Percentiles rank a stretch among this genome's conserved stretches.
phyloP scores from a whole-genome alignment of 2,113 vertebrate genomes.

The Panurus biarmicus region DNA sequence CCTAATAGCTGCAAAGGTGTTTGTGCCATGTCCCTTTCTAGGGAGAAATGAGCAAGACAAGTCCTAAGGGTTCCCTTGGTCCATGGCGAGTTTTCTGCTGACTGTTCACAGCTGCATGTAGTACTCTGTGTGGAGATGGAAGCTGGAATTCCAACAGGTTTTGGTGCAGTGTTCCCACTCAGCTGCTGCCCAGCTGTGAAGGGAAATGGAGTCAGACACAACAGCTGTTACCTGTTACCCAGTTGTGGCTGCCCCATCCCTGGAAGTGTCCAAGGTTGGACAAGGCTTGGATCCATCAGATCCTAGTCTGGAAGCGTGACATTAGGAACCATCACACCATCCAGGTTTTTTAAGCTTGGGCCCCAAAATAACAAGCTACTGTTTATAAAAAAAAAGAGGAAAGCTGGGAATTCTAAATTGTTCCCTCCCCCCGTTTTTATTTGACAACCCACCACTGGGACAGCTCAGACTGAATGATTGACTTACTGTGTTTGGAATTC shows the following conservation, averaged over 20 bases:
- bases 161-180: constrained; percentile 90
- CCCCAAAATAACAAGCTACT: neutral
- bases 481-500: neutral
- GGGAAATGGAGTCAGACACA: neutral
- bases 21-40: neutral
- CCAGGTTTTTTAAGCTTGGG: neutral
- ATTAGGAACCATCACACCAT: neutral
- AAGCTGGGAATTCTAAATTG: neutral
- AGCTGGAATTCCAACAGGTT: constrained; percentile 84
- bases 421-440: neutral
- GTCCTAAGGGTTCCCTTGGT: neutral
- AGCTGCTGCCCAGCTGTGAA: constrained; percentile 81
- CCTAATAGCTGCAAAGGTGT: accelerated
- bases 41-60: neutral
- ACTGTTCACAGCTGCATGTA: constrained; percentile 76
- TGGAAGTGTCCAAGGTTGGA: neutral
- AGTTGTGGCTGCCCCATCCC: neutral
- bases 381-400: neutral
- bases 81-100: neutral
- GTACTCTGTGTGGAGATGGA: constrained; percentile 82
- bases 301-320: neutral
- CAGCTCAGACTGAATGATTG: neutral
- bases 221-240: neutral
- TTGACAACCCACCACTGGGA: neutral
- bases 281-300: neutral